Base-by-base conservation (phyloP, 2,888 invertebrate species). In the Clitarchus hookeri region DNA sequence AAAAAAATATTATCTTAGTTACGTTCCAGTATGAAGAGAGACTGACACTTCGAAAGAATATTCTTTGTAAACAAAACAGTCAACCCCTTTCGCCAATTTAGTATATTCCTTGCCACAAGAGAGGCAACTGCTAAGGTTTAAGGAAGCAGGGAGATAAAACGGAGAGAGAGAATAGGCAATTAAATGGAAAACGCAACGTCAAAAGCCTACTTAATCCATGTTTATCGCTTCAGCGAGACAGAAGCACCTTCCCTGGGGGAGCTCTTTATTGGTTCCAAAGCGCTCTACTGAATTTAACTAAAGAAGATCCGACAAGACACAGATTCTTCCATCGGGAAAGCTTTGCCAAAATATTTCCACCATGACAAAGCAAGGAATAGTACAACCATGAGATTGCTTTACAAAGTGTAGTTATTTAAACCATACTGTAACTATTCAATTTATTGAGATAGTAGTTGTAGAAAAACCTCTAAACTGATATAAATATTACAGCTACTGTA, bases 121-220 rank as follows among this genome's bases (percentile, higher is more conserved):
- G 65, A 65, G 19, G 65, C n/a, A 65, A 19, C 16, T 6, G n/a
- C 8, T 11, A 23, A 65, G 23, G 16, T 65, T 65, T n/a, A 19
- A 65, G 23, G 65, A 19, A 65, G 65, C 13, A 65, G 48, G 48
- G 16, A 19, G 6, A 65, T 16, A 65, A 19, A n/a, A 65, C 0
- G 48, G 16, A 19, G n/a, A 65, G 16, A 65, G 65, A n/a, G 65
- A 65, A 65, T 65, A n/a, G 65, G 65, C 65, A 65, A 65, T 65
- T 65, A 65, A 65, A 65, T n/a, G 65, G 65, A 12, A 65, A 65
- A 65, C 19, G 65, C n/a, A 65, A 65, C 65, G 65, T 65, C 65
- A 65, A 65, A 65, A 65, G 65, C 65, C n/a, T n/a, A 65, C 65
- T 65, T 65, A 65, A 65, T 65, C 65, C 65, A n/a, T 65, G 65